These are phyloP conservation scores for Meda fulgida DNA, from an alignment of 2,797 vertebrate species.

Conservation along the genomic window DNA sequence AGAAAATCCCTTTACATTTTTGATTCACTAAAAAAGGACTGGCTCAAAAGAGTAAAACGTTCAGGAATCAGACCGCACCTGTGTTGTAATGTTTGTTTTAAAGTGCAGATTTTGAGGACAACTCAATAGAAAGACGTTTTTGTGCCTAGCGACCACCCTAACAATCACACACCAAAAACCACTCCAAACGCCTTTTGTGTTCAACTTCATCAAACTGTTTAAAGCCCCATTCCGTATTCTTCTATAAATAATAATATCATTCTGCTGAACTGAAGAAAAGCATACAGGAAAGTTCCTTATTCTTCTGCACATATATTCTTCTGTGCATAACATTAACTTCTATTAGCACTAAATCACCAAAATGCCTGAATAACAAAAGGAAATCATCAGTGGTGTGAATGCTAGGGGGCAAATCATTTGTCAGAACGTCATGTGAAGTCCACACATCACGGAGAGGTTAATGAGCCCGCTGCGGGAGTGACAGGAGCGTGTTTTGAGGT, in stretches of 20 bases:
- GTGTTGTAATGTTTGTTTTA: not conserved
- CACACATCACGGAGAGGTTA: conserved; percentile 56
- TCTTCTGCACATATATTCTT: conserved; percentile 14
- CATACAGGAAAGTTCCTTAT: conserved; percentile 7
- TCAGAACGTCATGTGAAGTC: conserved; percentile 38
- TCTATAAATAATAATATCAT: conserved; percentile 2
- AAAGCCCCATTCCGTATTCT: not conserved
- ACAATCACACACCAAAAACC: not conserved
- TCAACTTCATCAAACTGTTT: not conserved
- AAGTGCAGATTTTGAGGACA: not conserved
- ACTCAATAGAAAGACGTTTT: not conserved
- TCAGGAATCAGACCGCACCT: too few relatives aligned
- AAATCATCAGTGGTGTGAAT: conserved; percentile 38
- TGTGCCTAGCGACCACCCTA: not conserved
- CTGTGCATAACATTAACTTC: conserved; percentile 20
- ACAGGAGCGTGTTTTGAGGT: conserved; percentile 46
- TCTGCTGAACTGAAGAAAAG: conserved; percentile 25
- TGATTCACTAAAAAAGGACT: not conserved
- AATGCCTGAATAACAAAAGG: conserved; percentile 7
- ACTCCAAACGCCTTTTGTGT: not conserved
- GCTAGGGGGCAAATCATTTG: conserved; percentile 42
- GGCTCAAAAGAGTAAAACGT: too few relatives aligned
- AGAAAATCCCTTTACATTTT: not conserved
- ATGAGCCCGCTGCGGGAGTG: conserved; percentile 51
- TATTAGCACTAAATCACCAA: conserved; percentile 25